A percentile compares a stretch with the other conserved stretches of the same genome.
phyloP scores from a whole-genome alignment of 2,888 invertebrate species.

The Lottia scabra region DNA sequence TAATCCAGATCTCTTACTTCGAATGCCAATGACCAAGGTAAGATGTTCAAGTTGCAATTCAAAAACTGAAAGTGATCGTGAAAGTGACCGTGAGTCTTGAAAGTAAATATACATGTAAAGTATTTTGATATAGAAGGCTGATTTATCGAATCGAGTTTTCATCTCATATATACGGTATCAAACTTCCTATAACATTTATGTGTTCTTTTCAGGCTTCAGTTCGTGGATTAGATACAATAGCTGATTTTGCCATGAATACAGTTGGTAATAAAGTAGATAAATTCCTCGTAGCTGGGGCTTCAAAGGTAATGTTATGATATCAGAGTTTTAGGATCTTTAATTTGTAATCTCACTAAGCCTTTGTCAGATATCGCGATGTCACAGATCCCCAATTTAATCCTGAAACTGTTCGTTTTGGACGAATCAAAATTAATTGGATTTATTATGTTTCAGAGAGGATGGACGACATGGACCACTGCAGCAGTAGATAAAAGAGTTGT shows the following conservation, averaged over 20 bases:
- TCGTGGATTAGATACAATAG: conserved; percentile 47
- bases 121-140: too few species aligned
- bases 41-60: background rate
- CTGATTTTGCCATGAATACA: conserved; percentile 32
- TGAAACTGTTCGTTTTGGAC: background rate
- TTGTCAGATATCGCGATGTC: background rate
- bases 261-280: conserved; percentile 32
- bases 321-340: too few species aligned
- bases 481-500: conserved; percentile 57
- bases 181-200: too few species aligned
- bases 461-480: conserved; percentile 61
- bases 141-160: too few species aligned
- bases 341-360: background rate
- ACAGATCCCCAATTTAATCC: background rate
- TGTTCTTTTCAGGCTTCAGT: conserved; percentile 41
- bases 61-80: too few species aligned
- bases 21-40: conserved; percentile 64
- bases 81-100: too few species aligned
- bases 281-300: conserved; percentile 56
- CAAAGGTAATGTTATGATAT: conserved; percentile 39
- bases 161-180: too few species aligned
- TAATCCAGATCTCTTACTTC: conserved; percentile 54
- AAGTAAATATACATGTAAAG: too few species aligned
- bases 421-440: background rate
- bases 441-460: conserved; percentile 47